Percentiles rank a stretch among this genome's conserved stretches.
Conservation (phyloP, 2,113 vertebrate species). For the Mirounga angustirostris region DNA sequence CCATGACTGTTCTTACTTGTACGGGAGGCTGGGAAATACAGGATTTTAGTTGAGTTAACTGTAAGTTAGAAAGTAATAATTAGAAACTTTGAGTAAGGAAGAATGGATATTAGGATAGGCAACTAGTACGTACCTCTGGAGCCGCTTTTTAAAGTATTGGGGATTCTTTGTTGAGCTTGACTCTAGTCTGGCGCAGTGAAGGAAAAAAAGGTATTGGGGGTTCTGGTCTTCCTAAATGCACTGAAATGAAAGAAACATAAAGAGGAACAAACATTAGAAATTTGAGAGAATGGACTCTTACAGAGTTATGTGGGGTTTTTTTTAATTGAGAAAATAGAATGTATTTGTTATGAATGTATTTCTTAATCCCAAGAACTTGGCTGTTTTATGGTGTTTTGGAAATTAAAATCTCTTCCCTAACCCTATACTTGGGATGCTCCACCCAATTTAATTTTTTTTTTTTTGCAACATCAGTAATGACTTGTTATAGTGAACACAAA, state of each 20-base stretch:
- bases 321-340: conserved; percentile 34
- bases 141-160: neutral
- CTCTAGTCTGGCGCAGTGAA: neutral
- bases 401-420: neutral
- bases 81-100: conserved; percentile 7
- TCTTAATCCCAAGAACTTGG: neutral
- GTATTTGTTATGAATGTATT: neutral
- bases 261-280: neutral
- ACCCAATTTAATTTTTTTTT: neutral
- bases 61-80: neutral
- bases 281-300: neutral
- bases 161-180: neutral
- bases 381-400: neutral
- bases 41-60: neutral
- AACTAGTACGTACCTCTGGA: neutral
- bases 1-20: neutral
- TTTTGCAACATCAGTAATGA: neutral
- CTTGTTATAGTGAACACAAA: neutral
- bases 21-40: neutral
- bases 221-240: neutral
- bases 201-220: neutral
- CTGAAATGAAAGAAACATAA: conserved; percentile 1
- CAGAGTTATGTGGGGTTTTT: neutral
- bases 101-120: neutral
- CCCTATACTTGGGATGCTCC: neutral